phyloP scores from a whole-genome alignment of 2,888 invertebrate genomes.

The Andrena chrysosceles region DNA sequence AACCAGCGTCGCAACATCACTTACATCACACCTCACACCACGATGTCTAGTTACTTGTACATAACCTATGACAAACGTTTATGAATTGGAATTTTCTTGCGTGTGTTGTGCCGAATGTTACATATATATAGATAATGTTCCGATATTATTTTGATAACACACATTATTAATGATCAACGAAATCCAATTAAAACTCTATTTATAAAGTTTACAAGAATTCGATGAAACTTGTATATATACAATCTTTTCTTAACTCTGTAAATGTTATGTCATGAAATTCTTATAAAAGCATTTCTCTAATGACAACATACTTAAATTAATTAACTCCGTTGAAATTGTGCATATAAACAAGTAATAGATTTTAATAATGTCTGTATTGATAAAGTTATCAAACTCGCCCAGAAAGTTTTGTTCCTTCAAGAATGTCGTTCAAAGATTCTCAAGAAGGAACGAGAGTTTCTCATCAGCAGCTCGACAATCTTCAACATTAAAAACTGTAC shows the following conservation, averaged over 20 bases:
- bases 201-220: background rate
- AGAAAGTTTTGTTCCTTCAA: constrained; percentile 21
- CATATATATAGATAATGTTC: background rate
- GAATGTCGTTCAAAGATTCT: constrained; percentile 24
- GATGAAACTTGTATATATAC: background rate
- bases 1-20: too few relatives aligned
- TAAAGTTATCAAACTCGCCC: constrained; percentile 24
- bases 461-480: constrained; percentile 70
- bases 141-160: background rate
- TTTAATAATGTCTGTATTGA: constrained; percentile 27
- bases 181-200: background rate
- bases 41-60: too few relatives aligned
- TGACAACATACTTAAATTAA: background rate
- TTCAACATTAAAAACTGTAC: constrained; percentile 61
- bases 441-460: constrained; percentile 55
- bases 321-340: background rate
- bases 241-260: background rate
- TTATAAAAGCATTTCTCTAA: constrained; percentile 6
- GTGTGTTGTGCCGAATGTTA: background rate
- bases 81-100: background rate
- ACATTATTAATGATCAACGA: background rate
- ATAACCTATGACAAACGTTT: background rate
- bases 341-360: background rate
- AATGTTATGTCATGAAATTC: constrained; percentile 9
- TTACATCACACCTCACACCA: too few relatives aligned